Evolutionary conservation across 2,888 invertebrate genomes (phyloP), one percentile per base, ranked within the genome.

Genomic region (Xanthia icteritia): DNA sequence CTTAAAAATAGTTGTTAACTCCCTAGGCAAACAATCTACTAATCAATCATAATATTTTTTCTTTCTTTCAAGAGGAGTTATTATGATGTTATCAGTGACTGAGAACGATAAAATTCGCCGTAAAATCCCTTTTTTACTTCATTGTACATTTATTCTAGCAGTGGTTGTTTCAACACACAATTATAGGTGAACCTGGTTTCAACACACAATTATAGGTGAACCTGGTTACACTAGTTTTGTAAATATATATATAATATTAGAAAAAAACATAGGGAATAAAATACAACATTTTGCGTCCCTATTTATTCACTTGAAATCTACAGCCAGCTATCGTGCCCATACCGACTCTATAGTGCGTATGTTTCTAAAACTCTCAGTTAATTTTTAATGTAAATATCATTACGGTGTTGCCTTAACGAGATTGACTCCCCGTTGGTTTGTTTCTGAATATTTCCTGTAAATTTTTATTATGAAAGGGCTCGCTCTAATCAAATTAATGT

Each of bases 331-430:
- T 36, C 68, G 51, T 63, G 8, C 42, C 71, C 20, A 23, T 45
- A 15, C 73, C 66, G 77, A 45, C 20, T 54, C 42, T 76, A 42
- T 20, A 5, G 6, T 1, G 65, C 86, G 88, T 92, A 82, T 92
- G 86, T 93, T 89, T 89, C 42, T 81, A 77, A 60, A 76, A 77
- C 31, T 82, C 74, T 51, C 48, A 79, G 89, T 94, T 88, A 94
- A 94, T 94, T 93, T 94, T 94, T 94, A 92, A 95, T 94, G 93
- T 90, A 94, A 94, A 95, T 94, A 94, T 94, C 91, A 94, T 94
- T 92, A 93, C 90, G 89, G 91, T 89, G 92, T 90, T 90, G 92
- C 90, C 88, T 90, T 93, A 94, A 94, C 93, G 92, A 93, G 93
- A 91, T 94, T 91, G 90, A 89, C 89, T 94, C 93, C 92, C 93